phyloP scores from a whole-genome alignment of 2,113 vertebrate genomes.

The Saimiri boliviensis region DNA sequence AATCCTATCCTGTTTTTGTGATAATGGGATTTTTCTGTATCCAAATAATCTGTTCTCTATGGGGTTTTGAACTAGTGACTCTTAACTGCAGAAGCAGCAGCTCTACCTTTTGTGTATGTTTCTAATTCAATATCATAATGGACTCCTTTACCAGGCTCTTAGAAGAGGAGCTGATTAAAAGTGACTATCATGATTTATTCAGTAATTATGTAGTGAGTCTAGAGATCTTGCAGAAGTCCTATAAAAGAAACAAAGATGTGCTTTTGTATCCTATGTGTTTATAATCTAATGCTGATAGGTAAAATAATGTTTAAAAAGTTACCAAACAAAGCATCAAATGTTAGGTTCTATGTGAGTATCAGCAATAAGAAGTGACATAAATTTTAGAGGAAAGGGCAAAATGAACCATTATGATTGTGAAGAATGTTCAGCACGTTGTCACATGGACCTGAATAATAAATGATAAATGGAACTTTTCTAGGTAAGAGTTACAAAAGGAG shows the following conservation, averaged over 20 bases:
- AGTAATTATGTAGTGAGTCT: background rate
- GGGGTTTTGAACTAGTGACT: background rate
- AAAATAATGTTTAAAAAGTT: background rate
- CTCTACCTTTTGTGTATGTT: background rate
- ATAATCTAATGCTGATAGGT: background rate
- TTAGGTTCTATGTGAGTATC: background rate
- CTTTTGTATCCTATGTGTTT: conserved; percentile 5
- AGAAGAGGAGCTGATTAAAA: conserved; percentile 27
- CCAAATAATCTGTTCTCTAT: background rate
- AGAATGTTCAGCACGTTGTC: conserved; percentile 15
- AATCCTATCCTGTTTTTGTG: background rate
- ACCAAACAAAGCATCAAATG: conserved; percentile 52
- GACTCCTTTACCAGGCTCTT: background rate
- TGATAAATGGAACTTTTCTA: conserved; percentile 42
- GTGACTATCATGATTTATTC: background rate
- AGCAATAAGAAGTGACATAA: background rate
- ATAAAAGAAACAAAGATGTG: background rate
- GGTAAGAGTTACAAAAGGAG: background rate
- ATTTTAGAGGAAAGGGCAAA: conserved; percentile 28
- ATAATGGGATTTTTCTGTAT: conserved; percentile 44
- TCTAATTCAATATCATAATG: background rate
- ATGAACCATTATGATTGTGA: background rate
- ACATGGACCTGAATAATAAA: conserved; percentile 36
- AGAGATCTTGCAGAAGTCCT: background rate
- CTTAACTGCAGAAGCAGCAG: background rate